Evolutionary conservation across 2,797 vertebrate species (phyloP), one percentile per base, ranked within the genome.

Genomic region (Syndactyla subalaris): DNA sequence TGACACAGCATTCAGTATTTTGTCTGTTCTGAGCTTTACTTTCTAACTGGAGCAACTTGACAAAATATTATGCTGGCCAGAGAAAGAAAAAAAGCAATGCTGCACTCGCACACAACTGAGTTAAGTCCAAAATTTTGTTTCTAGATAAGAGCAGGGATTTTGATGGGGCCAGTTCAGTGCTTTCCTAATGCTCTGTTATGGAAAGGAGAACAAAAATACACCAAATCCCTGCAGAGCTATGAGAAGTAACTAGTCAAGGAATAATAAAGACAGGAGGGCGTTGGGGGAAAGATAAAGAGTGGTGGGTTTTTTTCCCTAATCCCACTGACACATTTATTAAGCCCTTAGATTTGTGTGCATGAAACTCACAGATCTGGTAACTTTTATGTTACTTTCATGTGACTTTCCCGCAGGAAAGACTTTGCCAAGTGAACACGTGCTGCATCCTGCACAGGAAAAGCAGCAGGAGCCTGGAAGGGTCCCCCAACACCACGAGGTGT

Each of bases 261-360:
- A 79, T 66, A 92, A 87, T 19, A 77, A 90, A 91, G 62, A 83
- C 88, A 80, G 34, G 45, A 57, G 23, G n/a, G 39, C 22, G 43
- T 4, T 55, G 52, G 59, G 34, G 38, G 10, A 12, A 29, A 93
- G 93, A 94, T 77, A 72, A 75, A 85, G 94, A 19, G 68, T 34
- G 18, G 73, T 66, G 68, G 66, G n/a, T 30, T 36, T 63, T 67
- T 51, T 26, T 12, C 45, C 73, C 26, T 92, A 92, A 95, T 96
- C 80, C 73, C 73, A 75, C 41, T 43, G 75, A 89, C 66, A 89
- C 52, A 57, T 85, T 86, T 85, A 77, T 81, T 93, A 93, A 93
- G 15, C 45, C 70, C 51, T 88, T 16, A 70, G 85, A 86, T 90
- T 89, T 88, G 54, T 62, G 43, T n/a, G 59, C 38, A 59, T 22